Conservation (phyloP, 2,888 invertebrate genomes). For the Pristionchus arcanus region DNA sequence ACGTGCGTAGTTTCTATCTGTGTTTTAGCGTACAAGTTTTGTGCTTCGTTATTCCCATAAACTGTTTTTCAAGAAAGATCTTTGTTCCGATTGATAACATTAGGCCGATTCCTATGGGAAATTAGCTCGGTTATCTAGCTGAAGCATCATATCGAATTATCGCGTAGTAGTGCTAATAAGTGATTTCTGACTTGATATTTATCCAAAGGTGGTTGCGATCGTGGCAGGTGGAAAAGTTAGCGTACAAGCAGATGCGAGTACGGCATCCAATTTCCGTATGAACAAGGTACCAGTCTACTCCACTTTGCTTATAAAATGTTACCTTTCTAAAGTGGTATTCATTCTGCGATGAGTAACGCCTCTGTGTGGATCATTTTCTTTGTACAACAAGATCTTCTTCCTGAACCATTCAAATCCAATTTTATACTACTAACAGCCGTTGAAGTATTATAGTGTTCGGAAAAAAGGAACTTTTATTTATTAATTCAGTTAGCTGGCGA, state of each 20-base stretch:
- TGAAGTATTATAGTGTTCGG: not conserved
- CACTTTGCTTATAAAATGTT: too few species aligned
- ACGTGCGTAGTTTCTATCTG: too few species aligned
- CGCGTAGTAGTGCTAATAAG: not conserved
- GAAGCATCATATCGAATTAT: not conserved
- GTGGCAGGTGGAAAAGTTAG: not conserved
- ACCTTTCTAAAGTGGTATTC: too few species aligned
- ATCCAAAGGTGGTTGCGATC: not conserved
- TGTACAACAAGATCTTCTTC: not conserved
- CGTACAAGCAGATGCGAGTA: not conserved
- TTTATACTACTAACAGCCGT: not conserved
- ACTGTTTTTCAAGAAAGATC: not conserved
- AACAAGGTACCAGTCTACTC: not conserved
- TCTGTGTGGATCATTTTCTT: conserved; percentile 25
- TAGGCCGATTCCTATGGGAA: not conserved
- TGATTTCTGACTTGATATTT: not conserved
- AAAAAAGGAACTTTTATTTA: not conserved
- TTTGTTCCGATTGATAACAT: not conserved
- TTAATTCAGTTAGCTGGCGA: not conserved
- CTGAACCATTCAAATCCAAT: not conserved
- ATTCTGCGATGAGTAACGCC: not conserved
- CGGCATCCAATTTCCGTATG: not conserved
- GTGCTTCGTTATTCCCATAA: not conserved
- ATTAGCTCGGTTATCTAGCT: not conserved
- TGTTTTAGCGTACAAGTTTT: not conserved